These are phyloP conservation scores for Triplophysa dalaica DNA, from an alignment of 2,113 vertebrate genomes.

Conservation along the genomic window DNA sequence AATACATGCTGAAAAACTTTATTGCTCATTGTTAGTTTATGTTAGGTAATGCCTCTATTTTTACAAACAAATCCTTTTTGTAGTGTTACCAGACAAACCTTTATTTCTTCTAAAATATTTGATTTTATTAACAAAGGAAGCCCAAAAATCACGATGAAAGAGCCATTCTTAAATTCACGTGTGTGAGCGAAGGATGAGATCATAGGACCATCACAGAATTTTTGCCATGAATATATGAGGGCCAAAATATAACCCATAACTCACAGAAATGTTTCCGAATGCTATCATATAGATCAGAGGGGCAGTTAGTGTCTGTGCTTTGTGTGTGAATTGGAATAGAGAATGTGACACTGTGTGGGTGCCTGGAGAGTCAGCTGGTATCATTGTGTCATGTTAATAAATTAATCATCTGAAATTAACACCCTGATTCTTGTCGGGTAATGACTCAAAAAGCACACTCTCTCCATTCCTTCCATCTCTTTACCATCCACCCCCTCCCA, in stretches of 20 bases:
- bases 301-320: constrained; percentile 9
- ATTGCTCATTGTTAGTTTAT: too few relatives aligned
- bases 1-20: too few relatives aligned
- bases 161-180: neutral
- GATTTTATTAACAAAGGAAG: neutral
- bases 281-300: constrained; percentile 35
- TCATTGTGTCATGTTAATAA: constrained; percentile 68
- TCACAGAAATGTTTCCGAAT: constrained; percentile 35
- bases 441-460: constrained; percentile 32
- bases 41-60: too few relatives aligned
- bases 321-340: constrained; percentile 24
- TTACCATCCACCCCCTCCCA: constrained; percentile 11
- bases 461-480: constrained; percentile 18
- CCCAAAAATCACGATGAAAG: constrained; percentile 17
- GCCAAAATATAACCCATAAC: constrained; percentile 42
- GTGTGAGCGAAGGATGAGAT: constrained; percentile 13
- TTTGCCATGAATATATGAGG: constrained; percentile 28
- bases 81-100: too few relatives aligned
- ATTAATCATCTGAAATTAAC: constrained; percentile 73
- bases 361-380: constrained; percentile 44
- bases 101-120: too few relatives aligned
- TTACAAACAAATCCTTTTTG: too few relatives aligned
- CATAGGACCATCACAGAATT: neutral
- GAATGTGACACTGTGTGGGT: constrained; percentile 17
- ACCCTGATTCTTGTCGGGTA: constrained; percentile 58